Evolutionary conservation across 2,888 invertebrate species (phyloP), one percentile per base, ranked within the genome.

Genomic region (Apotomis capreana): DNA sequence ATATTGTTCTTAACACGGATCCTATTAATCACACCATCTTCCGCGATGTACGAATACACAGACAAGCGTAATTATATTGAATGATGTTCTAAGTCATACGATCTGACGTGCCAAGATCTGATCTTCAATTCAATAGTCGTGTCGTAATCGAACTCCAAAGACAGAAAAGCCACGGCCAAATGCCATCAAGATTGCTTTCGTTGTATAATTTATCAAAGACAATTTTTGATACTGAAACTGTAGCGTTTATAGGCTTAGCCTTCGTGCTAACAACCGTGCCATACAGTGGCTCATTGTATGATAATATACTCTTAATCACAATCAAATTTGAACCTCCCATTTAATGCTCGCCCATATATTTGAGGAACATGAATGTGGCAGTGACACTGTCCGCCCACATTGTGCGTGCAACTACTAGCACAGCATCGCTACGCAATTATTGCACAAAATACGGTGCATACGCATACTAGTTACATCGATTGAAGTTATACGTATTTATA

Each of bases 91-190:
- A 59, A 72, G 49, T 72, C 68, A 59, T 63, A 58, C 58, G 52
- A 5, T 9, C 46, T 72, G 68, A 72, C 68, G 68, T 67, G 13
- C 70, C 61, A 54, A 62, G 70, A 63, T 72, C 68, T 68, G 72
- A 72, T 72, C 68, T 68, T 63, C 70, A 57, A 68, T 72, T 72
- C 52, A 72, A 72, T 72, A 68, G 58, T 12, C 58, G 10, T 72
- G 72, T 72, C 68, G 72, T 72, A 72, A 72, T 63, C 70, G 70
- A 68, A 63, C 62, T 57, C 72, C 72, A 68, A 72, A 72, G 68
- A 67, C 58, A 68, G 68, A 72, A 72, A 72, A 72, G 72, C 72
- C 72, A 72, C 68, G 72, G 72, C 68, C 72, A 68, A 72, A 68
- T 68, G 54, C 68, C 72, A 72, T 72, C 72, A 68, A 68, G 72